These are phyloP conservation scores for Bombus sibiricus DNA, from an alignment of 1,140 invertebrate genomes.

Conservation along the genomic window DNA sequence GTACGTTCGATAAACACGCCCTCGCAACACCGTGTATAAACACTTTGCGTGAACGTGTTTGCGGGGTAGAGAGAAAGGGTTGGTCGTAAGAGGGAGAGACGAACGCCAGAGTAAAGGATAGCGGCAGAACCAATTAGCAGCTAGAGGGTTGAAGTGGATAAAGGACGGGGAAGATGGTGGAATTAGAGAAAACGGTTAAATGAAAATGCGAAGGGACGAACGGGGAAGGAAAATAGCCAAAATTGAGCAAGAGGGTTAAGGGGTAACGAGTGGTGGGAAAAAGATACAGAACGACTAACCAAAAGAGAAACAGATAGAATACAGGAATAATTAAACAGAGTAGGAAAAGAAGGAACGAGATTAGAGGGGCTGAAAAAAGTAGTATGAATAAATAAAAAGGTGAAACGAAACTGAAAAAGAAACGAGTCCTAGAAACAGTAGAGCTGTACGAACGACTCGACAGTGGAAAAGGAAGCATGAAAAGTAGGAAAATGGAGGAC, in stretches of 20 bases:
- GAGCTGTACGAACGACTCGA: not conserved
- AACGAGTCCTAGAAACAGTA: not conserved
- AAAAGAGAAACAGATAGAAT: not conserved
- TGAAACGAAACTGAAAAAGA: no score
- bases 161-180: slow-evolving; percentile 21
- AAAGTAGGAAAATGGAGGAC: not conserved
- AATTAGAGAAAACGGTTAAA: slow-evolving; percentile 53
- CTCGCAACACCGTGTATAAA: slow-evolving; percentile 59
- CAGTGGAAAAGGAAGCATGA: not conserved
- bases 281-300: no score
- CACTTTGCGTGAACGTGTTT: slow-evolving; percentile 47
- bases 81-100: not conserved
- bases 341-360: not conserved
- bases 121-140: slow-evolving; percentile 35
- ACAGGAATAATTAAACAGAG: slow-evolving; percentile 9
- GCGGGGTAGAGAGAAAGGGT: not conserved
- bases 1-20: slow-evolving; percentile 67
- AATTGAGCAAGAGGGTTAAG: not conserved
- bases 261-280: not conserved
- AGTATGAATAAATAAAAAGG: not conserved
- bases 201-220: slow-evolving; percentile 35
- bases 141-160: slow-evolving; percentile 18
- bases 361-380: not conserved
- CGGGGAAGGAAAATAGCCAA: not conserved
- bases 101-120: not conserved